These are phyloP conservation scores for Gobio gobio DNA, from an alignment of 2,113 vertebrate genomes.

Conservation along the genomic window DNA sequence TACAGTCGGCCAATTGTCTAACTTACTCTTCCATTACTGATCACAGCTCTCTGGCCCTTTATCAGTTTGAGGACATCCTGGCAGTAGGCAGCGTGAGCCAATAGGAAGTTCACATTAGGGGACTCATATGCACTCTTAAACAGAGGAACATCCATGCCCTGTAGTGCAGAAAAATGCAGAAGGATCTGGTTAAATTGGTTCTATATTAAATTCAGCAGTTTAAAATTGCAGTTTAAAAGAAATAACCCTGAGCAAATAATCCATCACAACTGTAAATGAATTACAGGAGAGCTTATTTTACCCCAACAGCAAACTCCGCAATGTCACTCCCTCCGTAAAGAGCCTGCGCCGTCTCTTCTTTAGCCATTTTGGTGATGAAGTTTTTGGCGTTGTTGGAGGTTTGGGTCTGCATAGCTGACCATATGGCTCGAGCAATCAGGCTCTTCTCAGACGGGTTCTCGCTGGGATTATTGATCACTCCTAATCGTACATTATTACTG, in stretches of 20 bases:
- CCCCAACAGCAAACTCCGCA: slow-evolving; percentile 89
- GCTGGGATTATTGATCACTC: slow-evolving; percentile 91
- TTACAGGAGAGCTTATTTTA: slow-evolving; percentile 67
- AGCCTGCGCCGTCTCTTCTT: slow-evolving; percentile 85
- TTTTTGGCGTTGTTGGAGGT: slow-evolving; percentile 94
- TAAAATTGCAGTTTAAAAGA: slow-evolving; percentile 20
- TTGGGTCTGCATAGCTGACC: slow-evolving; percentile 93
- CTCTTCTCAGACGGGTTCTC: slow-evolving; percentile 75
- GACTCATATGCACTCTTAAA: slow-evolving; percentile 89
- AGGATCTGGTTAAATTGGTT: neutral
- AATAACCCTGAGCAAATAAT: slow-evolving; percentile 15
- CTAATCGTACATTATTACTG: slow-evolving; percentile 91
- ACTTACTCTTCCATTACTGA: slow-evolving; percentile 96
- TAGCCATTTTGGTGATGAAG: slow-evolving; percentile 95
- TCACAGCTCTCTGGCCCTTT: slow-evolving; percentile 91
- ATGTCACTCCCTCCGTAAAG: slow-evolving; percentile 81
- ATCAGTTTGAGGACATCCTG: slow-evolving; percentile 92
- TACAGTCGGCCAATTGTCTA: neutral
- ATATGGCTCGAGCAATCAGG: slow-evolving; percentile 84
- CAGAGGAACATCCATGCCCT: slow-evolving; percentile 92
- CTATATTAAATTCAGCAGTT: slow-evolving; percentile 27
- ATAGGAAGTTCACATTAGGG: slow-evolving; percentile 87
- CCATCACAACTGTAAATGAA: slow-evolving; percentile 15
- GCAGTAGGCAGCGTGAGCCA: slow-evolving; percentile 89
- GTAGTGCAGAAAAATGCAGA: slow-evolving; percentile 47